Evolutionary conservation across 37 sponge, comb jelly and placozoan genomes (phyloP), one percentile per base, ranked within the genome.

Genomic region (Amphimedon queenslandica): DNA sequence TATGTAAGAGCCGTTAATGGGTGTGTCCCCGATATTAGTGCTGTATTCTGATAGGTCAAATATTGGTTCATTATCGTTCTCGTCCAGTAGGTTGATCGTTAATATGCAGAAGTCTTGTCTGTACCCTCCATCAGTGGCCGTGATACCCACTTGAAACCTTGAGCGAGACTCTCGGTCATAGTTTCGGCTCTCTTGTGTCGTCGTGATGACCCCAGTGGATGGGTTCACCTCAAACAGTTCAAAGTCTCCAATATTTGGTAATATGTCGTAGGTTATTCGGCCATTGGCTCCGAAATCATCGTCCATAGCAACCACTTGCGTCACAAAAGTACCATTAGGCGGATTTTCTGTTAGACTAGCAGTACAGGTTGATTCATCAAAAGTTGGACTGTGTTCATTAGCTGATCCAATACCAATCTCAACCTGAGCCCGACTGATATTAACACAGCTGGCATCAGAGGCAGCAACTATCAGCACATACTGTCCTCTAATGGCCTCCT

Each of bases 31-130:
- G 23, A 75, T 2, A 0, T 63, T 80, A 4, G 66, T 55, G 11
- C 31, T 43, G 41, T 80, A 89, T 4, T 29, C 18, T 0, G 42
- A 23, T 33, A 66, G 24, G 23, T 32, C 47, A 70, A 89, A 77
- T 4, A 27, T 1, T 10, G 90, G 90, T 2, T 76, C 20, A 37
- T 89, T 80, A 55, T 89, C 90, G 60, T 89, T 89, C n/a, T 70
- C 58, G 66, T 89, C 85, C 0, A 80, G 6, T 13, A 89, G 72
- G 33, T 80, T 73, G 42, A 89, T 67, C 1, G 36, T 40, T 24
- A 89, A 35, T 24, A 72, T 37, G 42, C 90, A 89, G 42, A 79
- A 84, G 38, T 71, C 90, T 71, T 80, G 73, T 66, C 55, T 40
- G 1, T 55, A 53, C 1, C 84, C 84, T 6, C 78, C 81, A 58